Percentiles rank a stretch among this genome's conserved stretches.
Evolutionary conservation across 2,113 vertebrate genomes (phyloP).

Genomic region (Pelecanoides urinatrix): DNA sequence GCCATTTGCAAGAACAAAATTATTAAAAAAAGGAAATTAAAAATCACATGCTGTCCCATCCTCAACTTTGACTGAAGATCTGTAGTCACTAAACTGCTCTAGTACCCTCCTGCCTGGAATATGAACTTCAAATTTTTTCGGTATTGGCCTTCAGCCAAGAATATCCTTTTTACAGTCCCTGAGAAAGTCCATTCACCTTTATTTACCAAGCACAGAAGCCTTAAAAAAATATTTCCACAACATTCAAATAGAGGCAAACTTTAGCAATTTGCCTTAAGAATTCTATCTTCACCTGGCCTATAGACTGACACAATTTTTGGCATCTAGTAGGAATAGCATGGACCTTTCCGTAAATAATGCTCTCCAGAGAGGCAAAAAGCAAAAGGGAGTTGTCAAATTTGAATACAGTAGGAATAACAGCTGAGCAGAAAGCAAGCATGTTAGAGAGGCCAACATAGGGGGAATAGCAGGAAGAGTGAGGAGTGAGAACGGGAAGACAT

Average conservation of each 20-base stretch:
- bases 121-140: background rate
- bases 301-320: background rate
- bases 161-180: background rate
- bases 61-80: background rate
- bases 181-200: slow-evolving; percentile 12
- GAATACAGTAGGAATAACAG: background rate
- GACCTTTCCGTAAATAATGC: background rate
- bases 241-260: background rate
- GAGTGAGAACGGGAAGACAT: background rate
- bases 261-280: background rate
- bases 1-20: background rate
- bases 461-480: background rate
- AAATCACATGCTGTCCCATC: background rate
- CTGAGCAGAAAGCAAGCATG: background rate
- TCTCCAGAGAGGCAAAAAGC: background rate
- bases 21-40: background rate
- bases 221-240: background rate
- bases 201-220: background rate
- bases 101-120: background rate
- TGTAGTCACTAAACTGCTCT: background rate
- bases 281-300: background rate
- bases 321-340: background rate
- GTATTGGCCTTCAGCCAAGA: background rate
- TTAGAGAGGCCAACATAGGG: background rate
- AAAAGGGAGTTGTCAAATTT: background rate